Evolutionary conservation across 2,113 vertebrate species (phyloP), one percentile per base, ranked within the genome.

Genomic region (Piprites chloris): DNA sequence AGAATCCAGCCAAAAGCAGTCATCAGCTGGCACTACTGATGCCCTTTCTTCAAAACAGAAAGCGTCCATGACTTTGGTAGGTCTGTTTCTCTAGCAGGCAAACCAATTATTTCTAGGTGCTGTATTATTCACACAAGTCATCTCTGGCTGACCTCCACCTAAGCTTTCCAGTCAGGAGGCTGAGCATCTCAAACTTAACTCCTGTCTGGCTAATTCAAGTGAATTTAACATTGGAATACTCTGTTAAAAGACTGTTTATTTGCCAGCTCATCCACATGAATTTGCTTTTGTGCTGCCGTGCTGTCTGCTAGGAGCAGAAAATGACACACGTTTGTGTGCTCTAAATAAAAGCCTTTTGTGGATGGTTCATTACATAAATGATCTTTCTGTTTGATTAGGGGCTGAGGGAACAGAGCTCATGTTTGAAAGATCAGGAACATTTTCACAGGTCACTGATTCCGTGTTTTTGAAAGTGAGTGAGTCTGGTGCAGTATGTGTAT

Each of bases 321-420:
- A 63, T 5, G 72, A 58, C 62, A 74, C 73, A 62, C 6, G 32
- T 58, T 59, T 67, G 35, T 72, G 35, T 63, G 30, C 7, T 63
- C 75, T 44, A 59, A 90, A 94, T 28, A 88, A 89, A 85, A 84
- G 67, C 20, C 65, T 90, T 93, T 77, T 86, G 65, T 90, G 66
- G 59, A 8, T 67, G 79, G 56, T 14, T 81, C 5, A 1, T 86
- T 90, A 56, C 22, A 37, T 52, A 90, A 92, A 72, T 71, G 79
- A 65, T 88, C 44, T 92, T 79, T 67, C 35, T 74, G 6, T 85
- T 86, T 79, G 76, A 76, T 74, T 76, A 61, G 72, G 21, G 55
- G 22, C 42, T 81, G 55, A 47, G 15, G 42, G 46, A 86, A 35
- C 55, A 52, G 42, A 84, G 68, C 59, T 93, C 9, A 5, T 49